phyloP scores from a whole-genome alignment of 2,113 vertebrate genomes.

The Zapornia atra region DNA sequence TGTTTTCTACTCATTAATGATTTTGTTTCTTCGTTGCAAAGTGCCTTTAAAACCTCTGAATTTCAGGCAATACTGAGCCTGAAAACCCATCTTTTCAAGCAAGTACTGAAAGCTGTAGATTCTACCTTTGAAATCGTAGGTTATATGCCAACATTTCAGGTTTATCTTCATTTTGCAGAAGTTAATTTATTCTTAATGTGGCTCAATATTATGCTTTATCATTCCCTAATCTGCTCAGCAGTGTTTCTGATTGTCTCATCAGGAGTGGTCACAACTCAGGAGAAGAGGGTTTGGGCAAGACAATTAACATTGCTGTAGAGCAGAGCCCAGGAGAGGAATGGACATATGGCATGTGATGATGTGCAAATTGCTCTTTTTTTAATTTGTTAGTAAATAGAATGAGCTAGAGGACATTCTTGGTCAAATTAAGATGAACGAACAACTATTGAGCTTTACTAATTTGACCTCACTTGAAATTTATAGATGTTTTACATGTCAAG shows the following conservation, averaged over 20 bases:
- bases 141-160: background rate
- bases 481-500: constrained; percentile 20
- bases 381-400: constrained; percentile 35
- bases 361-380: constrained; percentile 48
- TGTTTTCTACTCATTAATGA: background rate
- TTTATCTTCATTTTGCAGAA: constrained; percentile 13
- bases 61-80: background rate
- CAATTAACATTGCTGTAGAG: constrained; percentile 61
- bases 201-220: background rate
- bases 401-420: constrained; percentile 48
- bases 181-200: background rate
- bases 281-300: constrained; percentile 42
- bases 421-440: constrained; percentile 50
- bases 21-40: background rate
- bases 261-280: constrained; percentile 38
- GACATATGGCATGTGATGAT: constrained; percentile 26
- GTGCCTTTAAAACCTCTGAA: background rate
- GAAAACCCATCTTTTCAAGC: background rate
- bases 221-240: constrained; percentile 45
- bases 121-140: background rate
- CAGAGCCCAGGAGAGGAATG: constrained; percentile 28
- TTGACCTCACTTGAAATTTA: constrained; percentile 40
- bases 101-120: background rate
- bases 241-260: constrained; percentile 25
- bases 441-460: constrained; percentile 28